Evolutionary conservation across 2,113 vertebrate genomes (phyloP).

Genomic region (Pionites leucogaster): DNA sequence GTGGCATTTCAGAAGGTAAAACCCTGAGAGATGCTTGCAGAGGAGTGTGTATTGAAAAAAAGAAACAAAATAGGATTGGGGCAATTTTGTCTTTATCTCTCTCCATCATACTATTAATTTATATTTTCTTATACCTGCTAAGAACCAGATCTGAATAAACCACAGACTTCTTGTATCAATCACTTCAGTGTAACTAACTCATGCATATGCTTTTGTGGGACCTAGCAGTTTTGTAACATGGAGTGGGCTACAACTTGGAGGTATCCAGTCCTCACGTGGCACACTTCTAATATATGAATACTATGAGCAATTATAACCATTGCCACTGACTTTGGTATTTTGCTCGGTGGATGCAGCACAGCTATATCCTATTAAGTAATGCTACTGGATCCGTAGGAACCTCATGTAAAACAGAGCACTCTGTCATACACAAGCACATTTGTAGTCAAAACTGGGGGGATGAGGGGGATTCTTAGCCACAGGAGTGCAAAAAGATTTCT

Average conservation of each 20-base stretch:
- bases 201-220: rapidly evolving
- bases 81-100: neutral
- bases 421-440: neutral
- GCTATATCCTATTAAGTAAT: neutral
- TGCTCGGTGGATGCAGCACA: neutral
- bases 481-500: neutral
- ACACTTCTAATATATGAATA: neutral
- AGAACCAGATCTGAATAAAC: neutral
- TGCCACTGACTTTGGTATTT: neutral
- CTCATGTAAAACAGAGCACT: neutral
- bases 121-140: neutral
- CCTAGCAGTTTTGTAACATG: neutral
- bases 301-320: neutral
- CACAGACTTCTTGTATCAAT: neutral
- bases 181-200: neutral
- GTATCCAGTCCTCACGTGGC: neutral
- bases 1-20: neutral
- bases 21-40: neutral
- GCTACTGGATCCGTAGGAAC: neutral
- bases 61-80: neutral
- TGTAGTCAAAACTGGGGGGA: neutral
- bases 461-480: neutral
- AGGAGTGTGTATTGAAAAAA: neutral
- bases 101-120: neutral
- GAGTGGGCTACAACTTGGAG: neutral